A percentile compares a stretch with the other conserved stretches of the same genome.
Evolutionary conservation across 2,797 vertebrate genomes (phyloP).

Genomic region (Menidia menidia): DNA sequence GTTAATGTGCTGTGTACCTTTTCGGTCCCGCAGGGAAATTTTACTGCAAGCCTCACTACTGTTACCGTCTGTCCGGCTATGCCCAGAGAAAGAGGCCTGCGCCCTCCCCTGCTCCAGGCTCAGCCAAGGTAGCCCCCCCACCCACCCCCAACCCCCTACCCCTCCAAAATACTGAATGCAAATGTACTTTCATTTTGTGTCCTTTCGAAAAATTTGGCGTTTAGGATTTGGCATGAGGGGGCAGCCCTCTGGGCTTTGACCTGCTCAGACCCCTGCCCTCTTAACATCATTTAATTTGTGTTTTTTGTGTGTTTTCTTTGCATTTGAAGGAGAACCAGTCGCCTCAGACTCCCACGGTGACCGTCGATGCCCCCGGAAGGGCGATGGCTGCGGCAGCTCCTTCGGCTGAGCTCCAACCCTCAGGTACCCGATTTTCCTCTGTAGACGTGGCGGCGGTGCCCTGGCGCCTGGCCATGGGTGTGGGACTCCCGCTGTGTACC

Average conservation of each 20-base stretch:
- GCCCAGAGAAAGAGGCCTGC: conserved; percentile 96
- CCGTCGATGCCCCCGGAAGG: conserved; percentile 83
- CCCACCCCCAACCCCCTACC: not conserved
- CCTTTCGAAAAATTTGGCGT: not conserved
- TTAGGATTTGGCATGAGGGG: too few relatives aligned
- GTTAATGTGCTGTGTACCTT: conserved; percentile 19
- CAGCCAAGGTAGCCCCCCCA: conserved; percentile 84
- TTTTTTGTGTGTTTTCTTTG: not conserved
- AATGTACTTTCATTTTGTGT: not conserved
- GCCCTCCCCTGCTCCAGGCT: conserved; percentile 77
- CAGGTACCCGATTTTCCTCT: conserved; percentile 95
- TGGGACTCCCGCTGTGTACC: conserved; percentile 83
- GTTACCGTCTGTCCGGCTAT: conserved; percentile 92
- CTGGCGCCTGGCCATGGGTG: conserved; percentile 77
- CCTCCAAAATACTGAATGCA: not conserved
- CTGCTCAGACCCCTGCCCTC: not conserved
- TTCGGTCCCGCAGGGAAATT: conserved; percentile 90
- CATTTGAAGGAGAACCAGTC: conserved; percentile 85
- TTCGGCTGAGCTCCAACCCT: conserved; percentile 86
- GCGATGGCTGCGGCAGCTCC: conserved; percentile 65
- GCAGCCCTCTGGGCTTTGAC: too few relatives aligned
- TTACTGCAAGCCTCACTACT: conserved; percentile 99
- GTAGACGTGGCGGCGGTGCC: conserved; percentile 80
- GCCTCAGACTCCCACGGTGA: conserved; percentile 71
- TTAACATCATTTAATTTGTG: not conserved